Base-by-base conservation (phyloP, 1,140 invertebrate species). In the Lamellibrachia luymesi region DNA sequence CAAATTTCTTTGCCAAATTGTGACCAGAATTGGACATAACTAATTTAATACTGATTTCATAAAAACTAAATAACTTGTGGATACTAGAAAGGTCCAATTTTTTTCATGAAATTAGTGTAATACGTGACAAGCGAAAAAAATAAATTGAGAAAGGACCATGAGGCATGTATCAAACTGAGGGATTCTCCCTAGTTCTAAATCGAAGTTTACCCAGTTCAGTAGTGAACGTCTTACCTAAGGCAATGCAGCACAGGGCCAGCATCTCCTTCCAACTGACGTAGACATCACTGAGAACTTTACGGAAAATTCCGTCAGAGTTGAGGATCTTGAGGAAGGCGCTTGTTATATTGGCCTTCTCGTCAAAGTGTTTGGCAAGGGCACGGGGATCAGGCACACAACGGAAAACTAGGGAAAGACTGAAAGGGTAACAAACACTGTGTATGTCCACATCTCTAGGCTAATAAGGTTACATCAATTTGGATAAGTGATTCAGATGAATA, bases 211-310 rank as follows among this genome's bases (percentile, higher is more conserved):
- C 64, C 4, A 8, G 17, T 80, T 80, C 64, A 4, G 25, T 17
- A 17, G 64, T 91, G 49, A 91, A 50, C 91, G 27, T 97, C 97
- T 96, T 97, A 98, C 98, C 97, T 95, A 98, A 97, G 91, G 98
- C 97, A 93, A 98, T 96, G 94, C 98, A 97, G 92, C 98, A 97
- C 94, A 98, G 97, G n/a, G 97, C 97, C 52, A 98, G 96, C 96
- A 98, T 98, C 95, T 97, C 95, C 92, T 95, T 97, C 98, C 98
- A 98, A 51, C 98, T 98, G 94, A 97, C 97, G 95, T 98, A 98
- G 0, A 99, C 96, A 96, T 99, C 98, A 91, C 98, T 97, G 4
- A 99, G 96, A 95, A 98, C 97, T 96, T 98, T 98, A 96, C 98
- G 98, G 93, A 98, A 97, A 64, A 98, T 97, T 96, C 98, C 98